A percentile compares a stretch with the other conserved stretches of the same genome.
These are phyloP conservation scores for Synergus umbraculus DNA, from an alignment of 2,888 invertebrate species.

Conservation along the genomic window DNA sequence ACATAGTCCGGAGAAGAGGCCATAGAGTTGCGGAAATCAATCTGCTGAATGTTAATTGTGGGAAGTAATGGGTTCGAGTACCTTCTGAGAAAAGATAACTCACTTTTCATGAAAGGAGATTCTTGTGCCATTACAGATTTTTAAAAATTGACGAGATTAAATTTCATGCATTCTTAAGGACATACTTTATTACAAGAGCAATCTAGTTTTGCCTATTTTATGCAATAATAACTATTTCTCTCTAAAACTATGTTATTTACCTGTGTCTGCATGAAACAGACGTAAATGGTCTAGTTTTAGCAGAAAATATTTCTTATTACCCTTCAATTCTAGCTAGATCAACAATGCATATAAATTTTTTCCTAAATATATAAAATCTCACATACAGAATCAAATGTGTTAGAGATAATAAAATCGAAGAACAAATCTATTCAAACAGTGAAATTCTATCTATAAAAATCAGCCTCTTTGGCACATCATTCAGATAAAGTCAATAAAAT, in stretches of 20 bases:
- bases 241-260: too few relatives aligned
- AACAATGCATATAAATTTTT: not conserved
- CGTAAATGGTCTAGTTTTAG: too few relatives aligned
- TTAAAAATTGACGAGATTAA: not conserved
- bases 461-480: not conserved
- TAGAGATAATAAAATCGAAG: not conserved
- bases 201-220: too few relatives aligned
- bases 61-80: not conserved
- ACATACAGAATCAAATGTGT: not conserved
- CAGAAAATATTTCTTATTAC: too few relatives aligned
- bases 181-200: too few relatives aligned
- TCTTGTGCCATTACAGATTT: not conserved
- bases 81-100: slow-evolving; percentile 9
- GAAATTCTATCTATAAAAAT: not conserved
- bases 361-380: not conserved
- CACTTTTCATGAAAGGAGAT: not conserved
- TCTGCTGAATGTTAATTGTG: not conserved
- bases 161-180: not conserved
- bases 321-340: too few relatives aligned
- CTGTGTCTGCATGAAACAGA: too few relatives aligned
- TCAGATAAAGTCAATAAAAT: not conserved
- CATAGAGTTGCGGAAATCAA: slow-evolving; percentile 14
- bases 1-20: slow-evolving; percentile 10
- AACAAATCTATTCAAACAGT: not conserved
- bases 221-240: too few relatives aligned